Evolutionary conservation across 2,113 vertebrate genomes (phyloP), one percentile per base, ranked within the genome.

Genomic region (Hemibagrus wyckioides): DNA sequence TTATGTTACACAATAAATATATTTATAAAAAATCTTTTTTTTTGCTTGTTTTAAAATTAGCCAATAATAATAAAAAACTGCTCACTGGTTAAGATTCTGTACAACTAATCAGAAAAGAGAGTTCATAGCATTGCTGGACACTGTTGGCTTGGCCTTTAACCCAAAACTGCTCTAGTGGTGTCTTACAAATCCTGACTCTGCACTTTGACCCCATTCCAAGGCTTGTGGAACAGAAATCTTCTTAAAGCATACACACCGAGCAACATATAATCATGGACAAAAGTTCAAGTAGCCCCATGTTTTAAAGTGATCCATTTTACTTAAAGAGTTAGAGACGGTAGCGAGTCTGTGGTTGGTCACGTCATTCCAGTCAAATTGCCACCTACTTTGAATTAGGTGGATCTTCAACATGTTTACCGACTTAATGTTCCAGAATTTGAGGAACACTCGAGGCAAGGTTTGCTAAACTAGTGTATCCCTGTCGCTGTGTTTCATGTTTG

Each of bases 141-240:
- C 6, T n/a, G 11, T 21, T 30, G 25, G 28, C 0, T 17, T 77
- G 44, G 48, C 48, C 44, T 11, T 52, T 77, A 48, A 76, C 25
- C 41, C 48, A 52, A 15, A 19, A 17, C n/a, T 79, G n/a, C 28
- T 52, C 75, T 21, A 54, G 25, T 50, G 75, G 75, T 52, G n/a
- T 52, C 48, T 79, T 79, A 30, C 48, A 54, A 79, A 79, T 79
- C 48, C 75, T 79, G 44, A 52, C 28, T n/a, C 13, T 77, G 44
- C n/a, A 52, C 48, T 54, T 2, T 79, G 48, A 79, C 14, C 48
- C 14, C 75, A 79, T 79, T 79, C 48, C 75, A 30, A 52, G n/a
- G 15, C 14, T 52, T 52, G 15, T 30, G 44, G 6, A n/a, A 48
- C 0, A 76, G 11, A 75, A 25, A 28, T 75, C 28, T 0, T 69